A percentile compares a stretch with the other conserved stretches of the same genome.
These are phyloP conservation scores for Porites lutea DNA, from an alignment of 64 coral and sea anemone species.

Conservation along the genomic window DNA sequence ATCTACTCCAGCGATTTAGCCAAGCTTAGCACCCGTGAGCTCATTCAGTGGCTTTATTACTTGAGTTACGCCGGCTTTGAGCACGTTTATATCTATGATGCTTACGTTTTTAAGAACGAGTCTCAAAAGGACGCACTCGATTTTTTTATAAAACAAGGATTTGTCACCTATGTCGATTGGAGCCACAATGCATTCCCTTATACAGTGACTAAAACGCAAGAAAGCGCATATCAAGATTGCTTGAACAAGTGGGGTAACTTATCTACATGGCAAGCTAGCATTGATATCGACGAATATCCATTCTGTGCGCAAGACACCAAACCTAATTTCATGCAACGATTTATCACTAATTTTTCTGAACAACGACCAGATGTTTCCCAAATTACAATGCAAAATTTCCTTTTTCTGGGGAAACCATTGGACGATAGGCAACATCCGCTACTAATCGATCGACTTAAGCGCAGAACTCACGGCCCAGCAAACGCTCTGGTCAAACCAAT, in stretches of 20 bases:
- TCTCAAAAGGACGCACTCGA: conserved; percentile 67
- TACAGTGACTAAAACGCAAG: conserved; percentile 61
- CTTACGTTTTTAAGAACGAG: conserved; percentile 69
- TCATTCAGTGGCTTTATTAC: conserved; percentile 80
- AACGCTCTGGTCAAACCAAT: conserved; percentile 87
- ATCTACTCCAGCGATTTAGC: conserved; percentile 65
- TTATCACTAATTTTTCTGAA: conserved; percentile 36
- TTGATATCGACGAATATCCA: conserved; percentile 93
- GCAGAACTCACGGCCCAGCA: conserved; percentile 57
- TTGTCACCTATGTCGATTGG: conserved; percentile 89
- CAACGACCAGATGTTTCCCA: conserved; percentile 54
- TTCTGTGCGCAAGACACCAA: conserved; percentile 74
- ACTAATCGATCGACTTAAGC: conserved; percentile 68
- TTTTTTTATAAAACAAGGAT: conserved; percentile 66
- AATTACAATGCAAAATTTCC: conserved; percentile 82
- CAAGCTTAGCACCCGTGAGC: conserved; percentile 59
- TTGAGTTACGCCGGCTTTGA: conserved; percentile 85
- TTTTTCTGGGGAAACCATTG: conserved; percentile 86
- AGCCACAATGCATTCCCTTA: conserved; percentile 71
- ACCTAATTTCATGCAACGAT: conserved; percentile 73
- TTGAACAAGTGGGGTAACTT: conserved; percentile 51
- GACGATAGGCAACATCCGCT: conserved; percentile 41
- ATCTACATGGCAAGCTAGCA: conserved; percentile 71
- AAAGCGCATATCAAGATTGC: conserved; percentile 80
- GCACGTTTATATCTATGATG: conserved; percentile 86